Evolutionary conservation across 1,140 invertebrate species (phyloP), one percentile per base, ranked within the genome.

Genomic region (Andrena cerasifolii): DNA sequence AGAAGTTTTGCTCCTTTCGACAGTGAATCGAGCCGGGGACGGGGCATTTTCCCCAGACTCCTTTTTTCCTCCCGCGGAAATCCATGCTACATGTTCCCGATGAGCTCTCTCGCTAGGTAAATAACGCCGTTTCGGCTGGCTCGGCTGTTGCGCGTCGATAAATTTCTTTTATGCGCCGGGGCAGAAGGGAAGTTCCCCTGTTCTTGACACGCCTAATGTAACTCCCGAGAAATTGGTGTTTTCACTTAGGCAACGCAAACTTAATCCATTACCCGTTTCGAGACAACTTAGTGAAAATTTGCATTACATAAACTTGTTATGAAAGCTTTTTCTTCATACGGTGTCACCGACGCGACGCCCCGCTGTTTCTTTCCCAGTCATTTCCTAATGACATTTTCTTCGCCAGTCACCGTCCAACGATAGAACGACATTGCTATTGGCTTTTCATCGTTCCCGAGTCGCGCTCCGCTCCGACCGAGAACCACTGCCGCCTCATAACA

Each of bases 1-100:
- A 83, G 65, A 66, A 75, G 36, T 68, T 79, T 79, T 40, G 66
- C 58, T 85, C n/a, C 24, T 68, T 78, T 78, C 84, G 74, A 86
- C 72, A 53, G 59, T 78, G 77, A 53, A 75, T 80, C 74, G 59
- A 65, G 43, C n/a, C n/a, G n/a, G 36, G 18, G 49, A 53, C 74
- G 45, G 47, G 36, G 6, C 67, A 80, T 78, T 85, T 78, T 83
- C 45, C 40, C n/a, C 12, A 51, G 54, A 75, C 73, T 51, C 56
- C 63, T 74, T 72, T 58, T 36, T 45, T 68, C 12, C 66, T 66
- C 26, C 40, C 28, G 7, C 26, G 24, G 53, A 80, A 74, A 78
- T 73, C 67, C 67, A 36, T 77, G 78, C 16, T 74, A 78, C 78
- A 78, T 43, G 62, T 28, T n/a, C 7, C 33, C 18, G 26, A 24